Evolutionary conservation across 2,888 invertebrate species (phyloP).

Genomic region (Lochmaea crataegi): DNA sequence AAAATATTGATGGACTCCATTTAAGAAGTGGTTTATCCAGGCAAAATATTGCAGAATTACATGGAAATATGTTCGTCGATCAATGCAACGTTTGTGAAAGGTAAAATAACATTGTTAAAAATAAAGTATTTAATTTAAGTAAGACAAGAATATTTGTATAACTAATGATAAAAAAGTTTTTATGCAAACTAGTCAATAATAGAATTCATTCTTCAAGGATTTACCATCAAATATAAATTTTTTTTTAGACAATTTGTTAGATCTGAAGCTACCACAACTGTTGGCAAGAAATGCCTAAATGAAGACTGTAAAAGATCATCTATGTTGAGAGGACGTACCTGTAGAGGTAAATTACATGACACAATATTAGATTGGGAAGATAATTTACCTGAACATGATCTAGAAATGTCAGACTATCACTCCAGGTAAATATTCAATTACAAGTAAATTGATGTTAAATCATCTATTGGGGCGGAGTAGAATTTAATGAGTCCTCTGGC

Average conservation of each 20-base stretch:
- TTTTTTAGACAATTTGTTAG: slow-evolving; percentile 81
- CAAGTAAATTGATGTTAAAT: no score
- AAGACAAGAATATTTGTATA: no score
- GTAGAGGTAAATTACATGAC: slow-evolving; percentile 89
- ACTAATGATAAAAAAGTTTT: background rate
- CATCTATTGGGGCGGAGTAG: no score
- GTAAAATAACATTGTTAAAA: slow-evolving; percentile 32
- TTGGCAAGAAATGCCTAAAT: slow-evolving; percentile 81
- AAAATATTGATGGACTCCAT: slow-evolving; percentile 98
- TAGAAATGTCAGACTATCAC: slow-evolving; percentile 86
- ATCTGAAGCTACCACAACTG: slow-evolving; percentile 80
- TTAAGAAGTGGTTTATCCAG: slow-evolving; percentile 88
- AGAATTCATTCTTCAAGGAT: background rate
- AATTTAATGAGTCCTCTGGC: no score
- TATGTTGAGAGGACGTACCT: slow-evolving; percentile 74
- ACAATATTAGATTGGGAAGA: slow-evolving; percentile 98
- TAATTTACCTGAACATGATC: slow-evolving; percentile 87
- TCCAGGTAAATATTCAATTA: slow-evolving; percentile 73
- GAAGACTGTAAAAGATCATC: slow-evolving; percentile 73
- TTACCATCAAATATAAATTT: background rate
- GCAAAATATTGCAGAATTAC: slow-evolving; percentile 88
- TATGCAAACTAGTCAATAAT: background rate
- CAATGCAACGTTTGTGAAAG: slow-evolving; percentile 89
- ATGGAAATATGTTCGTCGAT: slow-evolving; percentile 98
- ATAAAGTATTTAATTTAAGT: no score